Conservation (phyloP, 2,888 invertebrate species). For the Xestia c-nigrum region DNA sequence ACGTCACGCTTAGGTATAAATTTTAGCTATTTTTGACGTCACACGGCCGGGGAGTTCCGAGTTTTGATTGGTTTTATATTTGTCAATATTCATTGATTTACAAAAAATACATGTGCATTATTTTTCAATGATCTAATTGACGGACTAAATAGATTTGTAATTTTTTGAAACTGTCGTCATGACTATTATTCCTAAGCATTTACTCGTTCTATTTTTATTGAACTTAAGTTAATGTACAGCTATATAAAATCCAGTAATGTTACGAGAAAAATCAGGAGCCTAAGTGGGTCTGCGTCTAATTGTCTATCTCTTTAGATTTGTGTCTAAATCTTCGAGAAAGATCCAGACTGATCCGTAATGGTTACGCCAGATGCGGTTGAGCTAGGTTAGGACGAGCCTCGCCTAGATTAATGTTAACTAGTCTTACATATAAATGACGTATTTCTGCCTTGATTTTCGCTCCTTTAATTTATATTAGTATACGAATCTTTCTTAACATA, state of each 20-base stretch:
- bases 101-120: too few species aligned
- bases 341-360: conserved; percentile 34
- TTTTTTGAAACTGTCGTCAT: too few species aligned
- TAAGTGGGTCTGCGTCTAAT: conserved; percentile 21
- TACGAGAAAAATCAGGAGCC: neutral
- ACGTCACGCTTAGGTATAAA: too few species aligned
- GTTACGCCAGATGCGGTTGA: conserved; percentile 36
- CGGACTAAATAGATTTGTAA: too few species aligned
- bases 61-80: too few species aligned
- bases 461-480: neutral
- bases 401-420: conserved; percentile 43
- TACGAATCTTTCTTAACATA: too few species aligned
- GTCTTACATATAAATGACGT: conserved; percentile 1
- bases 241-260: neutral
- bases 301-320: conserved; percentile 7
- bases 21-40: too few species aligned
- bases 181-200: neutral
- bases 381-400: conserved; percentile 23
- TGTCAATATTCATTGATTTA: too few species aligned
- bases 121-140: too few species aligned
- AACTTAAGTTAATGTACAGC: neutral
- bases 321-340: conserved; percentile 22
- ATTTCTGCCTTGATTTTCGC: conserved; percentile 18
- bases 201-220: neutral
- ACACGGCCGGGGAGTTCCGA: too few species aligned